Conservation (phyloP, 2,113 vertebrate genomes). For the Dunckerocampus dactyliophorus region DNA sequence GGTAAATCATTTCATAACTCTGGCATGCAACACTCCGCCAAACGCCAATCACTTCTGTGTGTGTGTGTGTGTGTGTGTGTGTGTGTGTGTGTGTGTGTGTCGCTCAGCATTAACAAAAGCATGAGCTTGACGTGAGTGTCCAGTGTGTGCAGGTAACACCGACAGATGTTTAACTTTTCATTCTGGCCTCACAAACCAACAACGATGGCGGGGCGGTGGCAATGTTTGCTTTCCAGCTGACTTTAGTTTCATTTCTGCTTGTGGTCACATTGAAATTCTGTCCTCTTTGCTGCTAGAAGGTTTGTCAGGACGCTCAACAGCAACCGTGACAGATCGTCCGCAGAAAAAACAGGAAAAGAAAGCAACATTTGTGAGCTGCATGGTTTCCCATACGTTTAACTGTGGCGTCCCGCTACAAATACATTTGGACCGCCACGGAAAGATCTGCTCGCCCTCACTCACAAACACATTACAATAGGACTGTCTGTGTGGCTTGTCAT, state of each 20-base stretch:
- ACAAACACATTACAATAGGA: too few relatives aligned
- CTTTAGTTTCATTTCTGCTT: constrained; percentile 26
- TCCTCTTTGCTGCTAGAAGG: constrained; percentile 12
- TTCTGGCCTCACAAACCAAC: constrained; percentile 15
- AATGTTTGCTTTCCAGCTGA: constrained; percentile 21
- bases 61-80: constrained; percentile 6
- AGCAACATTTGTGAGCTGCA: too few relatives aligned
- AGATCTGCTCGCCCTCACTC: too few relatives aligned
- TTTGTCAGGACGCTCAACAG: not conserved
- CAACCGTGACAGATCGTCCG: not conserved
- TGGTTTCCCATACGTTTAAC: too few relatives aligned
- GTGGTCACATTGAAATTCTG: constrained; percentile 28
- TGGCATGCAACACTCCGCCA: constrained; percentile 23
- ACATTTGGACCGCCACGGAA: too few relatives aligned
- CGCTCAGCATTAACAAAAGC: not conserved
- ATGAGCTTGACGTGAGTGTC: not conserved
- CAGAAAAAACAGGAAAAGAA: too few relatives aligned
- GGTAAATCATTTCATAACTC: constrained; percentile 40
- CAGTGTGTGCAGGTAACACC: constrained; percentile 21
- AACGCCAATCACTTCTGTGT: constrained; percentile 15
- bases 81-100: constrained; percentile 9
- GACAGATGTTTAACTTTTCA: constrained; percentile 9
- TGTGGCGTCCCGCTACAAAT: too few relatives aligned
- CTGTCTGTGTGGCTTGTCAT: too few relatives aligned
- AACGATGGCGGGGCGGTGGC: constrained; percentile 11